Conservation (phyloP, 2,113 vertebrate species). For the Ardeotis arabs region DNA sequence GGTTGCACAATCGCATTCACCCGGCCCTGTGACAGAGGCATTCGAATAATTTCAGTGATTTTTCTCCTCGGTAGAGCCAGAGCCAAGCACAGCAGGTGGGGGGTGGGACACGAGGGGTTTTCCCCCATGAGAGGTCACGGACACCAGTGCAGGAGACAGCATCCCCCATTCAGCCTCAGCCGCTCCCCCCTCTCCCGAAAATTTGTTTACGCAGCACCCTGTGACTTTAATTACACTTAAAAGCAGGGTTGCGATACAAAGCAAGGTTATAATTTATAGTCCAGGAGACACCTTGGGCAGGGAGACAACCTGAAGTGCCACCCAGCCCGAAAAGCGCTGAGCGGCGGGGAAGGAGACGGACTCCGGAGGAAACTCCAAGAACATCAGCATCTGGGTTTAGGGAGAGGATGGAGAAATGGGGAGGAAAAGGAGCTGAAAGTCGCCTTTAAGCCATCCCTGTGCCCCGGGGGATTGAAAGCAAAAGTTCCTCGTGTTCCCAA, state of each 20-base stretch:
- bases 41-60: neutral
- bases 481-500: neutral
- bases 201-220: conserved; percentile 19
- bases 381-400: neutral
- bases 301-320: conserved; percentile 32
- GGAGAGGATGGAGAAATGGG: neutral
- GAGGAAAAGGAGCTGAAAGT: neutral
- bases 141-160: neutral
- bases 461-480: neutral
- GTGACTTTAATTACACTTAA: conserved; percentile 43
- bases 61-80: neutral
- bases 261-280: conserved; percentile 54
- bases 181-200: neutral
- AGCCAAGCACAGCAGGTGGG: neutral
- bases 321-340: neutral
- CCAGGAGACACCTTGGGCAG: conserved; percentile 43
- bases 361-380: neutral
- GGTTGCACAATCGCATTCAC: conserved; percentile 21
- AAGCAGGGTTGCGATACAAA: conserved; percentile 15
- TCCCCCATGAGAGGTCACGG: neutral
- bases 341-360: neutral
- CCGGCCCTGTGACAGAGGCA: neutral
- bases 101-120: neutral
- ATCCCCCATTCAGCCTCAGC: neutral
- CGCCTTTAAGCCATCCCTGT: neutral